phyloP scores from a whole-genome alignment of 1,140 invertebrate species.

The Sycobia sp. region DNA sequence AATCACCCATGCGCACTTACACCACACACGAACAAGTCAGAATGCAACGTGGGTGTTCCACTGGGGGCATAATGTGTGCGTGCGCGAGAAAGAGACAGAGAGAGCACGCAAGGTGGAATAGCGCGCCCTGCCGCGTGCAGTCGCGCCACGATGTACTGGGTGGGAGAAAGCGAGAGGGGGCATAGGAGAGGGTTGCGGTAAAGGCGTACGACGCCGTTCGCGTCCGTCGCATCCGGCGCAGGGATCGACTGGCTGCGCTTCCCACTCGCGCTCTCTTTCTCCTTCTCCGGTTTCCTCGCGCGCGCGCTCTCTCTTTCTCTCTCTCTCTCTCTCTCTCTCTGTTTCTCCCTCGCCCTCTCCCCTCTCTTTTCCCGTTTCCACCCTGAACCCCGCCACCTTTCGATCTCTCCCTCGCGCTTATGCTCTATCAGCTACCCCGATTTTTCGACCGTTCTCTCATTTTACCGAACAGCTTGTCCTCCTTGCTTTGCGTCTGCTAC shows the following conservation, averaged over 20 bases:
- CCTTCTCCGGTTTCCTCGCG: constrained; percentile 3
- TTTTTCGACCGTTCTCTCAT: neutral
- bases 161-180: constrained; percentile 31
- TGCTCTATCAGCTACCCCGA: constrained; percentile 15
- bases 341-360: too few relatives aligned
- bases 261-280: constrained; percentile 17
- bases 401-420: constrained; percentile 2
- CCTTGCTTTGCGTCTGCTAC: too few relatives aligned
- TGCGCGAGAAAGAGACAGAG: too few relatives aligned
- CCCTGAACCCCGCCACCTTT: neutral
- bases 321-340: too few relatives aligned
- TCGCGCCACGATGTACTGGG: constrained; percentile 34
- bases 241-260: constrained; percentile 51
- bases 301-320: neutral
- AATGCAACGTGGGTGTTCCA: too few relatives aligned
- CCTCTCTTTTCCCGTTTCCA: constrained; percentile 1
- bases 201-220: constrained; percentile 48
- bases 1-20: constrained; percentile 1
- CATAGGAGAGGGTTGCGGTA: constrained; percentile 33
- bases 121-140: constrained; percentile 2
- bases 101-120: neutral
- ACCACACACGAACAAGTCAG: too few relatives aligned
- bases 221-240: constrained; percentile 51
- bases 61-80: too few relatives aligned
- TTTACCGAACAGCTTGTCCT: too few relatives aligned